These are phyloP conservation scores for Paedocypris micromegethes DNA, from an alignment of 2,797 vertebrate species.

Conservation along the genomic window DNA sequence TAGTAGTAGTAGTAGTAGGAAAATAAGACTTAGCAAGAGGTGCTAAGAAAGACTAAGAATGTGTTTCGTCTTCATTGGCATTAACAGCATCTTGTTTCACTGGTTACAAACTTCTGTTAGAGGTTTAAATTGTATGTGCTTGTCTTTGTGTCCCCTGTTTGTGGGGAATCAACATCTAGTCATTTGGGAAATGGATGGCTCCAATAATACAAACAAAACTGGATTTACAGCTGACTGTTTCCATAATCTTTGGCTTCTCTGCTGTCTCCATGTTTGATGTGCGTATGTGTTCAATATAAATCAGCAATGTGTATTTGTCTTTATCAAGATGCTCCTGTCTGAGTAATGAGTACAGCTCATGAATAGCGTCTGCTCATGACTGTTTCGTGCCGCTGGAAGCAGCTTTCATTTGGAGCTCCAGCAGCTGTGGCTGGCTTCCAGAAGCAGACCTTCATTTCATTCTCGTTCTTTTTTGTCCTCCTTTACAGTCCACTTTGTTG, in stretches of 20 bases:
- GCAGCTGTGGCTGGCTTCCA: constrained; percentile 27
- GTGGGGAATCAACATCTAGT: background rate
- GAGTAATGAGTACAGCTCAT: constrained; percentile 10
- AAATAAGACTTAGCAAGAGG: too few species aligned
- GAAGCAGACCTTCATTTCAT: constrained; percentile 7
- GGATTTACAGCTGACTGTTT: constrained; percentile 12
- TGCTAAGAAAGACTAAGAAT: background rate
- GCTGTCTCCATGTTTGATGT: constrained; percentile 12
- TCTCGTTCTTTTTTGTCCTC: background rate
- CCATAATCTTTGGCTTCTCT: constrained; percentile 27
- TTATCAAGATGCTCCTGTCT: constrained; percentile 25
- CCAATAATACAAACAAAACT: constrained; percentile 2
- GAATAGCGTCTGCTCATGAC: constrained; percentile 22
- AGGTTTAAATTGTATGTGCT: constrained; percentile 1
- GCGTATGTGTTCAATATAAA: constrained; percentile 24
- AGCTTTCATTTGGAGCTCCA: constrained; percentile 25
- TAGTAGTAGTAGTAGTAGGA: too few species aligned
- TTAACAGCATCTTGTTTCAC: constrained; percentile 21
- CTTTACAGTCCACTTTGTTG: background rate
- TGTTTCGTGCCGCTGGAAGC: constrained; percentile 3
- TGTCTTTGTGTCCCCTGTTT: background rate
- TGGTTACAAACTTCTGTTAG: constrained; percentile 20
- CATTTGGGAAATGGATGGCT: background rate
- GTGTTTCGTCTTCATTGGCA: constrained; percentile 13
- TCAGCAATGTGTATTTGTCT: constrained; percentile 17